phyloP scores from a whole-genome alignment of 1,140 invertebrate species.

The Brachionus rotundiformis region DNA sequence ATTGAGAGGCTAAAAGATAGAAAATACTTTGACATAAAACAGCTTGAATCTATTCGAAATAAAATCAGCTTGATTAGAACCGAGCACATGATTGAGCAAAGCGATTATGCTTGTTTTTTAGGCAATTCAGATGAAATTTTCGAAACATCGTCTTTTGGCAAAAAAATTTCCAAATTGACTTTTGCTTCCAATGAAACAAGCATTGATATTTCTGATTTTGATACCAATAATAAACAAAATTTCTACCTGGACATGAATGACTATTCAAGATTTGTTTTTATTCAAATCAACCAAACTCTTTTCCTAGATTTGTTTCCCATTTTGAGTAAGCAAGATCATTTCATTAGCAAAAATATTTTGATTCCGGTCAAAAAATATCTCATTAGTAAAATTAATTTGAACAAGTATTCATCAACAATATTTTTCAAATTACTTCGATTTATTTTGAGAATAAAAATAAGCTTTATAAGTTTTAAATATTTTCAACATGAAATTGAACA shows the following conservation, averaged over 20 bases:
- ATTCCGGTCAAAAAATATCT: background rate
- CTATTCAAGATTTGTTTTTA: background rate
- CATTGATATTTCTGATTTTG: background rate
- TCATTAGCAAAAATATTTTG: background rate
- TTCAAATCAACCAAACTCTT: background rate
- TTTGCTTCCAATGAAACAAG: background rate
- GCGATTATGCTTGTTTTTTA: background rate
- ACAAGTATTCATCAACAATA: background rate
- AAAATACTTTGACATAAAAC: background rate
- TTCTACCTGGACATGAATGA: background rate
- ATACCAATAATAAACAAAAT: background rate
- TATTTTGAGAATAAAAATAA: background rate
- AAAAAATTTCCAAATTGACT: background rate
- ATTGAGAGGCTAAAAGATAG: background rate
- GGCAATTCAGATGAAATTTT: background rate
- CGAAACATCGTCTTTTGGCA: background rate
- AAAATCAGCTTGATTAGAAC: background rate
- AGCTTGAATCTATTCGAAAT: background rate
- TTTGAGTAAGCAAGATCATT: background rate
- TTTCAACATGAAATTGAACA: background rate
- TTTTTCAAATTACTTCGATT: constrained; percentile 11
- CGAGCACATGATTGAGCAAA: background rate
- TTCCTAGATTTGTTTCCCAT: background rate
- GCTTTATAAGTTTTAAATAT: background rate
- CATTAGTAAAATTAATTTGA: background rate